These are phyloP conservation scores for Tolypeutes matacus DNA, from an alignment of 2,797 vertebrate species.

Conservation along the genomic window DNA sequence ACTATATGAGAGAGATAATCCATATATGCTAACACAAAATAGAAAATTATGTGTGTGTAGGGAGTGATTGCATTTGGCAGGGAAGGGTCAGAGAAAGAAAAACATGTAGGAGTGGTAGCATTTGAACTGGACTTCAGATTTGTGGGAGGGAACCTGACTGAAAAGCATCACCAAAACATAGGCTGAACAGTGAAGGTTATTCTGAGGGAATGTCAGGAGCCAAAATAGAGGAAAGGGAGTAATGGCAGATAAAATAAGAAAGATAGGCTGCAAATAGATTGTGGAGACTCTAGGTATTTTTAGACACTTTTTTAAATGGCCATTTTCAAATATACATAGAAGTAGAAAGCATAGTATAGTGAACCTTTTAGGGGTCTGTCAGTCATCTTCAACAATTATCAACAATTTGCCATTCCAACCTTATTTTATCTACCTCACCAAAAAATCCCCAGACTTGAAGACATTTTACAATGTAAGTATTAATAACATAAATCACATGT, in stretches of 20 bases:
- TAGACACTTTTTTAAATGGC: neutral
- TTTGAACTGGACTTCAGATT: neutral
- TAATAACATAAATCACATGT: neutral
- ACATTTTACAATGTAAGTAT: neutral
- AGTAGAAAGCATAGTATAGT: neutral
- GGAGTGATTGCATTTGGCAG: neutral
- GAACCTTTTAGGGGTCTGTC: too few species aligned
- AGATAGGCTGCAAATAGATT: neutral
- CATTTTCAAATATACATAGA: neutral
- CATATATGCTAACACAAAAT: too few species aligned
- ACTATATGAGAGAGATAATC: neutral
- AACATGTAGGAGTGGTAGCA: neutral
- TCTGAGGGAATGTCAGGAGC: neutral
- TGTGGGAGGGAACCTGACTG: neutral
- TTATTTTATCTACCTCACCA: neutral
- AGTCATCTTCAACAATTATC: neutral
- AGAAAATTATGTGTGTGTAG: neutral
- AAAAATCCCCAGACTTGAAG: neutral
- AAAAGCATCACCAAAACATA: neutral
- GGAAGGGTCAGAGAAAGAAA: neutral
- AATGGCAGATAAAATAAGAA: neutral
- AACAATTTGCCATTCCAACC: neutral
- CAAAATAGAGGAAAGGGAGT: neutral
- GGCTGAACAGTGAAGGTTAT: neutral
- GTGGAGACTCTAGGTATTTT: neutral